A percentile compares a stretch with the other conserved stretches of the same genome.
phyloP scores from a whole-genome alignment of 35 echinoderm and acorn worm species.

The Ophioderma brevispina region DNA sequence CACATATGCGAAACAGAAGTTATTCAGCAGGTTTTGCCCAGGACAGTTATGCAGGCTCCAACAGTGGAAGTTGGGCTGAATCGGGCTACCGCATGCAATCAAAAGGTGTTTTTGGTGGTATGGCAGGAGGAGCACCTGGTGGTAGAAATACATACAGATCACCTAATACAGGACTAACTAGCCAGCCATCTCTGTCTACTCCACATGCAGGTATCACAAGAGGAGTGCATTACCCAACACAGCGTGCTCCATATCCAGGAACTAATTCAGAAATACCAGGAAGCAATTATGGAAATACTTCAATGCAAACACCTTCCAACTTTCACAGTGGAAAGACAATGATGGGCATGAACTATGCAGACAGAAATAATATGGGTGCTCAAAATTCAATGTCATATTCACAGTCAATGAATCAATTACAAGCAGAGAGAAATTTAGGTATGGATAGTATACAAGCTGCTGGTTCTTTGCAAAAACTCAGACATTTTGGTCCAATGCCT shows the following conservation, averaged over 20 bases:
- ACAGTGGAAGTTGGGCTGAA: slow-evolving; percentile 16
- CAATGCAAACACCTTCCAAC: slow-evolving; percentile 15
- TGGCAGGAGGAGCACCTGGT: background rate
- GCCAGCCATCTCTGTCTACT: no score
- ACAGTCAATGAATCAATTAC: background rate
- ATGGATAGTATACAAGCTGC: background rate
- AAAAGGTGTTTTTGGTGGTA: background rate
- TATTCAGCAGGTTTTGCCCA: slow-evolving; percentile 12
- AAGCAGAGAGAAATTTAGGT: slow-evolving; percentile 16
- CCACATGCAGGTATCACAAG: slow-evolving; percentile 13
- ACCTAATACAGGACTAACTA: background rate
- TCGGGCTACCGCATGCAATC: slow-evolving; percentile 6
- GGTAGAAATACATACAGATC: background rate
- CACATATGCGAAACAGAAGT: background rate
- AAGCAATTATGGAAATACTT: slow-evolving; percentile 6
- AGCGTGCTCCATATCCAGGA: background rate
- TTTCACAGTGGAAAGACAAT: slow-evolving; percentile 24
- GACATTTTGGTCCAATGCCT: slow-evolving; percentile 72
- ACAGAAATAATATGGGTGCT: background rate
- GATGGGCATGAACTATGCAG: slow-evolving; percentile 33
- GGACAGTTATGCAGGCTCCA: background rate
- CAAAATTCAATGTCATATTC: slow-evolving; percentile 8
- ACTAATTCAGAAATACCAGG: slow-evolving; percentile 20
- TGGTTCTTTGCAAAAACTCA: slow-evolving; percentile 42
- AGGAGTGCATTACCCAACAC: background rate